Evolutionary conservation across 2,113 vertebrate genomes (phyloP).

Genomic region (Malurus melanocephalus): DNA sequence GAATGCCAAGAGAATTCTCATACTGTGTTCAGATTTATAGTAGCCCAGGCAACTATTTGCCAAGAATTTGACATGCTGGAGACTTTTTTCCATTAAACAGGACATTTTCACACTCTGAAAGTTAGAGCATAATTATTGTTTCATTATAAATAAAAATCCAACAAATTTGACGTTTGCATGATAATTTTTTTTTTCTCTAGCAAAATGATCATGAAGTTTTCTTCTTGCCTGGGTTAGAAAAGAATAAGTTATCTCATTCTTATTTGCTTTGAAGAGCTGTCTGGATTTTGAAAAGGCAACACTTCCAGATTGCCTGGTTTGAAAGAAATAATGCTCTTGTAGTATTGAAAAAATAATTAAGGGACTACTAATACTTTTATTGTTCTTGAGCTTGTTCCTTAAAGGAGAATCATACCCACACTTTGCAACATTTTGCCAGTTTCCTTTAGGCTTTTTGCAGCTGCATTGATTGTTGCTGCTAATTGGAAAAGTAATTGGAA

Average conservation of each 20-base stretch:
- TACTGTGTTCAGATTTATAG: background rate
- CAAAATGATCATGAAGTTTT: background rate
- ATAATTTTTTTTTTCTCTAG: background rate
- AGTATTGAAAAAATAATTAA: background rate
- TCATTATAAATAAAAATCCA: background rate
- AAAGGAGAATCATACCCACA: background rate
- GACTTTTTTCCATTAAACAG: background rate
- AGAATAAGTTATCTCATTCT: background rate
- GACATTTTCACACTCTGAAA: background rate
- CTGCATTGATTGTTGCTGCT: constrained; percentile 59
- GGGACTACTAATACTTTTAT: background rate
- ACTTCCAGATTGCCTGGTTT: background rate
- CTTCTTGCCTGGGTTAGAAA: background rate
- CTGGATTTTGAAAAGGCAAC: background rate
- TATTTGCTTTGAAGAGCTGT: background rate
- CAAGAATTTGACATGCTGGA: background rate
- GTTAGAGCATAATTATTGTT: background rate
- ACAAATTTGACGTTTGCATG: background rate
- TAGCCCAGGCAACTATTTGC: background rate
- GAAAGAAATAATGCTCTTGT: background rate
- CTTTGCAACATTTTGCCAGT: constrained; percentile 16
- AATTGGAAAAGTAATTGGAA: constrained; percentile 69
- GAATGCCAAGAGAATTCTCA: constrained; percentile 8
- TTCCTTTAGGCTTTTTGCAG: constrained; percentile 50
- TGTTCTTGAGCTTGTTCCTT: constrained; percentile 2